Conservation (phyloP, 2,797 vertebrate genomes). For the Ctenochaetus hawaiiensis region DNA sequence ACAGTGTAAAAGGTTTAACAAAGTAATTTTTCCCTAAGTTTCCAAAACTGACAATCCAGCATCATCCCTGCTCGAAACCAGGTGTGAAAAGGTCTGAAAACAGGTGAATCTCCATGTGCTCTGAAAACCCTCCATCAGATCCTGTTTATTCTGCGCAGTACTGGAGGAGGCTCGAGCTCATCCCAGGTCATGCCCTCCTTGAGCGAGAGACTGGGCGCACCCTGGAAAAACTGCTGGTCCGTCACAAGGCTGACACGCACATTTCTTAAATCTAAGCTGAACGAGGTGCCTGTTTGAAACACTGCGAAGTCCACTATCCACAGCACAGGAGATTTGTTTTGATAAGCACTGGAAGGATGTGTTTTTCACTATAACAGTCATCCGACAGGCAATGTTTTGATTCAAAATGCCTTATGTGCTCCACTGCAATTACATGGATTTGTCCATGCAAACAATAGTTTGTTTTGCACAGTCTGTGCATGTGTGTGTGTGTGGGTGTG, state of each 20-base stretch:
- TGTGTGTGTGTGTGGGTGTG: background rate
- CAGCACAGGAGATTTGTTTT: background rate
- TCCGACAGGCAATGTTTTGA: background rate
- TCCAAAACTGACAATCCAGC: constrained; percentile 3
- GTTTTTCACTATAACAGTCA: background rate
- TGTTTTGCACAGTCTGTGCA: background rate
- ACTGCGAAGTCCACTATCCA: background rate
- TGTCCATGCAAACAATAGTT: background rate
- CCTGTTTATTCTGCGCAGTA: constrained; percentile 4
- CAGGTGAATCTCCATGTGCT: background rate
- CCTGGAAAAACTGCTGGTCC: background rate
- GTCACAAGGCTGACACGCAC: constrained; percentile 1
- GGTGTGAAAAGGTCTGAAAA: constrained; percentile 12
- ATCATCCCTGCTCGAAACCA: background rate
- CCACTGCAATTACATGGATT: background rate
- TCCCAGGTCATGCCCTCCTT: constrained; percentile 9
- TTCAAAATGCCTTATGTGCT: background rate
- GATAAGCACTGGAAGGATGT: background rate
- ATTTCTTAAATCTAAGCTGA: background rate
- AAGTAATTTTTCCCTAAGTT: background rate
- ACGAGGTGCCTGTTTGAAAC: background rate
- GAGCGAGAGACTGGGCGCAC: background rate
- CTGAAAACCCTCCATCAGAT: background rate
- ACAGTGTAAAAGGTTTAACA: background rate
- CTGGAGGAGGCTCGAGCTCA: background rate